A percentile compares a stretch with the other conserved stretches of the same genome.
phyloP scores from a whole-genome alignment of 2,113 vertebrate genomes.

The Sturnira hondurensis region DNA sequence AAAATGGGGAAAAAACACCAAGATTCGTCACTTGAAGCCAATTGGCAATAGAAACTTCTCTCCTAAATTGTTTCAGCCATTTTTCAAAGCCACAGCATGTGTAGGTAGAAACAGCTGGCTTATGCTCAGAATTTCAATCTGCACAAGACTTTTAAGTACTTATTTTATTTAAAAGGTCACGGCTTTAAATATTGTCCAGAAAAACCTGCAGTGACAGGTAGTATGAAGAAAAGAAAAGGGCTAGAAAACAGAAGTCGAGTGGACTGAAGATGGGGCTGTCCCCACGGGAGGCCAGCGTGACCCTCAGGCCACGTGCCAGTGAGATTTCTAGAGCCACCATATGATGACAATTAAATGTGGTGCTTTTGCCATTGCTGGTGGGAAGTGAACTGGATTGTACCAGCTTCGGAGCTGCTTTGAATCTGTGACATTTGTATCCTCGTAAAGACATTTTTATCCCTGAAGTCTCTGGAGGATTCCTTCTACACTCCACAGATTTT shows the following conservation, averaged over 20 bases:
- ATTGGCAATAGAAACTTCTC: constrained; percentile 41
- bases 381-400: not conserved
- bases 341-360: not conserved
- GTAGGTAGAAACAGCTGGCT: constrained; percentile 47
- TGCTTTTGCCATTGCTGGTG: not conserved
- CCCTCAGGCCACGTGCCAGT: not conserved
- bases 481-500: constrained; percentile 22
- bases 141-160: constrained; percentile 5
- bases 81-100: constrained; percentile 37
- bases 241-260: not conserved
- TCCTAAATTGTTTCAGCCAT: constrained; percentile 40
- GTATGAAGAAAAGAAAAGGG: not conserved
- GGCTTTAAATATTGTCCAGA: constrained; percentile 24
- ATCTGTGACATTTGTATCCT: constrained; percentile 28
- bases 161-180: constrained; percentile 46
- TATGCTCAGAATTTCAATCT: constrained; percentile 42
- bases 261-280: not conserved
- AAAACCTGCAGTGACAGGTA: not conserved
- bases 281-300: not conserved
- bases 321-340: not conserved
- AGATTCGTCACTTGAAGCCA: constrained; percentile 18
- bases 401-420: not conserved
- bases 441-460: not conserved
- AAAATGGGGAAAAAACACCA: not conserved
- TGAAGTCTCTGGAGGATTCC: constrained; percentile 12